These are phyloP conservation scores for Holocentrus rufus DNA, from an alignment of 2,797 vertebrate species.

Conservation along the genomic window DNA sequence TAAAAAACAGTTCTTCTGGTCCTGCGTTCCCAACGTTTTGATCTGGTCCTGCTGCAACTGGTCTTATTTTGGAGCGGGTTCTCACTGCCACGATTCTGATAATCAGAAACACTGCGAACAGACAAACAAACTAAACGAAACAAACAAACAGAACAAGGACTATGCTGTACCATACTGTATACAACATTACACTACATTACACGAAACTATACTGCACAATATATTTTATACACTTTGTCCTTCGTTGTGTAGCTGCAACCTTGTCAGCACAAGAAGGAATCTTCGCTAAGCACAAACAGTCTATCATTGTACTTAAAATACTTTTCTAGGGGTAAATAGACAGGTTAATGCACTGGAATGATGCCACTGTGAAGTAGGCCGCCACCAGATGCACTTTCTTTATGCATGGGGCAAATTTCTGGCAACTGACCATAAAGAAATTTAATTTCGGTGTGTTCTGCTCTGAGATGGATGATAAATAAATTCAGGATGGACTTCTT, in stretches of 20 bases:
- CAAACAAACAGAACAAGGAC: neutral
- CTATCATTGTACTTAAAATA: no score
- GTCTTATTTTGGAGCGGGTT: no score
- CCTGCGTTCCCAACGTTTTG: no score
- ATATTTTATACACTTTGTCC: neutral
- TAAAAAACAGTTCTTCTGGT: no score
- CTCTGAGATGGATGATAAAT: slow-evolving; percentile 19
- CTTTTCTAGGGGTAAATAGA: no score
- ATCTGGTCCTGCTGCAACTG: no score
- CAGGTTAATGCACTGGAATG: neutral
- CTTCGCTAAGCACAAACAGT: no score
- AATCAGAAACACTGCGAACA: neutral
- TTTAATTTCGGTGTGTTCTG: slow-evolving; percentile 15
- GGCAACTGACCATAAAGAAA: neutral
- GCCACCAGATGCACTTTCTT: neutral
- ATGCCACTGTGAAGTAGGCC: neutral
- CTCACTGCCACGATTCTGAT: neutral
- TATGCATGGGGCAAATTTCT: neutral
- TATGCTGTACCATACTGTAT: neutral
- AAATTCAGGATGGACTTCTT: slow-evolving; percentile 10
- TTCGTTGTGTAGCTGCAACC: no score
- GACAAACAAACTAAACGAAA: neutral
- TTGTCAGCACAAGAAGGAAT: no score
- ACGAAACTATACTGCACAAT: neutral
- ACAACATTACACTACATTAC: neutral